phyloP scores from a whole-genome alignment of 2,113 vertebrate genomes.

The Rhineura floridana region DNA sequence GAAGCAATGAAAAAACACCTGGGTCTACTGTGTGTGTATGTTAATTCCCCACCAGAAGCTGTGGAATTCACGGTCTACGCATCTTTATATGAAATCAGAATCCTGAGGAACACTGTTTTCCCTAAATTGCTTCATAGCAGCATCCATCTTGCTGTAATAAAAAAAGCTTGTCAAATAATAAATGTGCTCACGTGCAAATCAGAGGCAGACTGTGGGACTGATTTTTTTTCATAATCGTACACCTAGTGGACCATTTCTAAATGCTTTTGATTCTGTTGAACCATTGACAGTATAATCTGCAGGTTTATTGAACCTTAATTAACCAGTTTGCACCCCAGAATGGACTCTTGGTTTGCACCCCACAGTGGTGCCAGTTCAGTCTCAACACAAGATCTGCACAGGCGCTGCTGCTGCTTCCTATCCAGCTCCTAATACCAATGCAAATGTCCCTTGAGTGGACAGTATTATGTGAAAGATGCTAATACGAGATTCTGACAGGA shows the following conservation, averaged over 20 bases:
- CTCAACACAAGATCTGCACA: neutral
- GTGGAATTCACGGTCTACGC: constrained; percentile 5
- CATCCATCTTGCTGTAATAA: neutral
- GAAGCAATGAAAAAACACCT: constrained; percentile 51
- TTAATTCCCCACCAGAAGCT: neutral
- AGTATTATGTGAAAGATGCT: neutral
- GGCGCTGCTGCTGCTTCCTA: neutral
- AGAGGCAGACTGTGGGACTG: neutral
- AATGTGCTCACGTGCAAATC: neutral
- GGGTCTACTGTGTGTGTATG: constrained; percentile 5
- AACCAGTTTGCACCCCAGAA: neutral
- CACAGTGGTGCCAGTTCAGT: neutral
- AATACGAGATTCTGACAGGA: neutral
- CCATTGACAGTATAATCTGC: neutral
- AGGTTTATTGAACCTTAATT: neutral
- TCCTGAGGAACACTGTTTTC: constrained; percentile 12
- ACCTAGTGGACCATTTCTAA: neutral
- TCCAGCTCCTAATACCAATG: neutral
- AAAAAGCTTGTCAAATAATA: neutral
- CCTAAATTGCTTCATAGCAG: constrained; percentile 21
- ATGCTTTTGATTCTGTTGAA: neutral
- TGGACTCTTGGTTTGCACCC: neutral
- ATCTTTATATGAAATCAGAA: constrained; percentile 39
- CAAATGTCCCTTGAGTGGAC: neutral
- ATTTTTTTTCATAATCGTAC: neutral